Conservation (phyloP, 2,888 invertebrate species). For the Caenorhabditis sp. region DNA sequence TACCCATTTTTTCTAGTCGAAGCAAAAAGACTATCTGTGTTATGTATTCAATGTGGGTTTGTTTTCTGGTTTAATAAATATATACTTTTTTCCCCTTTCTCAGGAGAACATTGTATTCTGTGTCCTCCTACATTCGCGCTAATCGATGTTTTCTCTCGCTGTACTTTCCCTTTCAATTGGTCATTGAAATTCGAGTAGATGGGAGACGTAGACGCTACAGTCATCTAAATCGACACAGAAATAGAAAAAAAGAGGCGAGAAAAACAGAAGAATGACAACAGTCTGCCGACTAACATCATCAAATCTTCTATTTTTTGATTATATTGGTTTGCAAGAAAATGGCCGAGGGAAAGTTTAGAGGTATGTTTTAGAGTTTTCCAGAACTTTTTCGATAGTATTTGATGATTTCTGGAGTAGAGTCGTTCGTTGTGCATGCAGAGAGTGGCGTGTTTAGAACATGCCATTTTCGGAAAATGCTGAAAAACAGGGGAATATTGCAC, state of each 20-base stretch:
- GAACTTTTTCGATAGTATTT: neutral
- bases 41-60: too few relatives aligned
- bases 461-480: neutral
- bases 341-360: neutral
- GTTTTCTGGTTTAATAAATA: neutral
- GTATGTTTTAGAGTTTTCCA: slow-evolving; percentile 4
- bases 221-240: slow-evolving; percentile 4
- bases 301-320: slow-evolving; percentile 1
- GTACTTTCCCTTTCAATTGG: slow-evolving; percentile 21
- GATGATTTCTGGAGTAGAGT: neutral
- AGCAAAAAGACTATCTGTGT: too few relatives aligned
- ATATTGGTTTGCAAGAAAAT: neutral
- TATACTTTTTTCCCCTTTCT: neutral
- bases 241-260: neutral
- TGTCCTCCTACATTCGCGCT: too few relatives aligned
- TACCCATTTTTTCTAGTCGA: too few relatives aligned
- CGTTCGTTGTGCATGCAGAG: neutral
- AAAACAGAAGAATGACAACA: slow-evolving; percentile 17
- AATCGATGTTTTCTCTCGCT: neutral
- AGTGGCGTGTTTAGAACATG: neutral
- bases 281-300: neutral
- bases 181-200: slow-evolving; percentile 5
- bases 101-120: slow-evolving; percentile 2
- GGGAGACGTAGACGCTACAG: neutral
- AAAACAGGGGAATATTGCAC: too few relatives aligned